A percentile compares a stretch with the other conserved stretches of the same genome.
These are phyloP conservation scores for Platorchestia sp. DNA, from an alignment of 1,140 invertebrate species.

Conservation along the genomic window DNA sequence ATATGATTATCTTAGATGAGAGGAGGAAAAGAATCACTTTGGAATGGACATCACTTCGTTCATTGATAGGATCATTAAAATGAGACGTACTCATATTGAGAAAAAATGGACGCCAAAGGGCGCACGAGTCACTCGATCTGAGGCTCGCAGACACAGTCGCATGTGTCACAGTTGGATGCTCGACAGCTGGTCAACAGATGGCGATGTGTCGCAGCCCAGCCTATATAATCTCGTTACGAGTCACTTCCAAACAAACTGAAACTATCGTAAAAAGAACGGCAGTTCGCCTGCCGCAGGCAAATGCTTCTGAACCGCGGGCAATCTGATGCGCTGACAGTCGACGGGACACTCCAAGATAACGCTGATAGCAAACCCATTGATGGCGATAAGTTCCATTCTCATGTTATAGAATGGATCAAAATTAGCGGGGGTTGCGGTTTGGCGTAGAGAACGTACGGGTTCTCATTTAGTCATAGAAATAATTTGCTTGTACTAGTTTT, in stretches of 20 bases:
- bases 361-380: not conserved
- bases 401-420: not conserved
- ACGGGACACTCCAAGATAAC: not conserved
- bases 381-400: not conserved
- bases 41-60: no score
- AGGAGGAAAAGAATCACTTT: no score
- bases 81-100: not conserved
- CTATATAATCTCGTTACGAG: slow-evolving; percentile 24
- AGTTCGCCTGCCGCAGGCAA: not conserved
- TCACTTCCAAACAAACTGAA: slow-evolving; percentile 46
- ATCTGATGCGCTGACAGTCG: not conserved
- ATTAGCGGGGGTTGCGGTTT: not conserved
- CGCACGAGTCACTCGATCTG: not conserved
- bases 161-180: slow-evolving; percentile 35
- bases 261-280: slow-evolving; percentile 34
- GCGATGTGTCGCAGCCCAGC: not conserved
- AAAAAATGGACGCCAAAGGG: not conserved
- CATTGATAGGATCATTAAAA: not conserved
- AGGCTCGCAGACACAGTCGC: not conserved
- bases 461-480: not conserved
- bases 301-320: not conserved
- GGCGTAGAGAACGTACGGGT: not conserved
- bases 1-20: no score
- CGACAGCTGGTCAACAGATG: slow-evolving; percentile 52
- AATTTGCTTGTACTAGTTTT: not conserved